phyloP scores from a whole-genome alignment of 2,797 vertebrate species.

The Anas bernieri region DNA sequence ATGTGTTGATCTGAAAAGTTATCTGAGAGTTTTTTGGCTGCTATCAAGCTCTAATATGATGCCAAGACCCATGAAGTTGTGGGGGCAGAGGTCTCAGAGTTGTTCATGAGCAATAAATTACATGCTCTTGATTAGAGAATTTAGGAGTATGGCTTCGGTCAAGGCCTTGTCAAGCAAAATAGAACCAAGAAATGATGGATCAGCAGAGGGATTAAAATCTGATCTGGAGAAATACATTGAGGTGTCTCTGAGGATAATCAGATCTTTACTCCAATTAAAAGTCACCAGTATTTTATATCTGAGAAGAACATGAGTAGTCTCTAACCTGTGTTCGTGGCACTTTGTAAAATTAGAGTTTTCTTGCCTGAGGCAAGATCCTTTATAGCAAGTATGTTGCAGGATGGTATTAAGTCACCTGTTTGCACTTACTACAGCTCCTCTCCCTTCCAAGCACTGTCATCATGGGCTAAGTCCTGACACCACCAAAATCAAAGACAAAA shows the following conservation, averaged over 20 bases:
- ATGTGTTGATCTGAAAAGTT: slow-evolving; percentile 6
- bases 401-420: neutral
- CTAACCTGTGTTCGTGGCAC: neutral
- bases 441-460: neutral
- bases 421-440: neutral
- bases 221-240: neutral
- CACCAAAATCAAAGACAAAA: neutral
- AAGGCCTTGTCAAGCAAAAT: slow-evolving; percentile 47
- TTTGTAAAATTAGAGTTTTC: slow-evolving; percentile 13
- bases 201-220: slow-evolving; percentile 28
- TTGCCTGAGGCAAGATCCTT: neutral
- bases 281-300: neutral
- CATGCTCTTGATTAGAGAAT: slow-evolving; percentile 29
- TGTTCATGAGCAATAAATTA: slow-evolving; percentile 23
- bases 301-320: slow-evolving; percentile 8
- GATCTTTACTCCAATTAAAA: slow-evolving; percentile 16
- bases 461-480: neutral
- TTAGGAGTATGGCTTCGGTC: slow-evolving; percentile 25
- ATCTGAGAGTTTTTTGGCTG: neutral
- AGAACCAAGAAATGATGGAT: slow-evolving; percentile 45
- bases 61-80: slow-evolving; percentile 1
- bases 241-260: slow-evolving; percentile 7
- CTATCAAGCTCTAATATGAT: neutral
- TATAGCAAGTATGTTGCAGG: neutral
- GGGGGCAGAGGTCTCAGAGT: neutral